Evolutionary conservation across 1,140 invertebrate genomes (phyloP), one percentile per base, ranked within the genome.

Genomic region (Ruditapes philippinarum): DNA sequence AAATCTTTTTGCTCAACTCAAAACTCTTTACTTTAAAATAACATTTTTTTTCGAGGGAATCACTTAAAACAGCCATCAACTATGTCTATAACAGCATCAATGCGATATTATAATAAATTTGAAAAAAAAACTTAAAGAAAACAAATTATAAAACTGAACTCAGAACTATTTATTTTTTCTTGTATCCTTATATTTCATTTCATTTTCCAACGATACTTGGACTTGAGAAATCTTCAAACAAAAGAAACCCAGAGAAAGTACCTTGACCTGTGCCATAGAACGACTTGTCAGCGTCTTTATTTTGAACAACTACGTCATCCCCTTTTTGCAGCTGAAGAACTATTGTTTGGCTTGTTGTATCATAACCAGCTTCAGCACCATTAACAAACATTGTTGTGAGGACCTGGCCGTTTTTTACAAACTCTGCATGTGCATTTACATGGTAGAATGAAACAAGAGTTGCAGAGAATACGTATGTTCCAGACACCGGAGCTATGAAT

Each of bases 391-490:
- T 68, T 12, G 19, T 36, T 11, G 54, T 36, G 14, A 60, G 31
- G 11, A 31, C 11, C n/a, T 36, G 31, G 14, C 80, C 57, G 42
- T 83, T 62, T 45, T 65, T 4, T 33, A 36, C 49, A 22, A 73
- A 57, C 12, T 31, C 17, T n/a, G 25, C 9, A 25, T 86, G 51
- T 5, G 22, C n/a, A 54, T 25, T 33, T 42, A 11, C 12, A 28
- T 70, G n/a, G 25, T 28, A 49, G 4, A 22, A 17, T n/a, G 80
- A 31, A 31, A 83, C 36, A 38, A 68, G 22, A 14, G 80, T 40
- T 9, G 60, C 28, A 25, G 54, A 54, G 42, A 74, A 86, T 9
- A 73, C 83, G 49, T 74, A 86, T 2, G 38, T 54, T 0, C 78
- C 78, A 19, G 25, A 9, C 7, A 80, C 78, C 36, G 78, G 78